Evolutionary conservation across 2,888 invertebrate genomes (phyloP).

Genomic region (Melolontha melolontha): DNA sequence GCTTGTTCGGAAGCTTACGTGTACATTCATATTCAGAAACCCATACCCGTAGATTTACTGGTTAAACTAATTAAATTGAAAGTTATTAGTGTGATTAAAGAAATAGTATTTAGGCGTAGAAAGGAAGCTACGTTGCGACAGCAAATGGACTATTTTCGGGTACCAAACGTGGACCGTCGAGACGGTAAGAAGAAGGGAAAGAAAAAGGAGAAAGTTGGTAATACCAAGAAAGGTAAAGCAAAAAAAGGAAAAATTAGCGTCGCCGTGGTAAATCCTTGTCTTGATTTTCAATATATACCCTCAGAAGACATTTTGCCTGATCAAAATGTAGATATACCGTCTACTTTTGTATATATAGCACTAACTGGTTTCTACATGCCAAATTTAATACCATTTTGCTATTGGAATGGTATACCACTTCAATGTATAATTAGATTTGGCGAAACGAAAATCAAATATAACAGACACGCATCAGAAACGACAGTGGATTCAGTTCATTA

Average conservation of each 20-base stretch:
- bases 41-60: slow-evolving; percentile 38
- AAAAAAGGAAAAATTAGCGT: slow-evolving; percentile 26
- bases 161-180: slow-evolving; percentile 1
- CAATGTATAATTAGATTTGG: slow-evolving; percentile 33
- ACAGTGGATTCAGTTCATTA: slow-evolving; percentile 20
- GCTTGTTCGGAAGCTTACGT: slow-evolving; percentile 34
- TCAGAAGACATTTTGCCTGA: slow-evolving; percentile 10
- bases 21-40: slow-evolving; percentile 24
- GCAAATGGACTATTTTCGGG: slow-evolving; percentile 27
- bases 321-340: slow-evolving; percentile 20
- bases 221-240: slow-evolving; percentile 11
- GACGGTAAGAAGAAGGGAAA: slow-evolving; percentile 10
- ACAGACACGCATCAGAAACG: not conserved
- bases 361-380: slow-evolving; percentile 38
- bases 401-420: slow-evolving; percentile 27
- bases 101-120: slow-evolving; percentile 29
- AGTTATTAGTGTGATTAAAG: slow-evolving; percentile 30
- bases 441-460: slow-evolving; percentile 20
- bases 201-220: slow-evolving; percentile 4
- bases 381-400: slow-evolving; percentile 21
- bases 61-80: slow-evolving; percentile 40
- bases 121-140: slow-evolving; percentile 6
- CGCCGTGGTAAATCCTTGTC: slow-evolving; percentile 22
- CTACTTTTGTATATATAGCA: slow-evolving; percentile 32
- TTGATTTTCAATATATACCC: slow-evolving; percentile 19